A percentile compares a stretch with the other conserved stretches of the same genome.
Evolutionary conservation across 2,797 vertebrate species (phyloP).

Genomic region (Meriones psammophilus): DNA sequence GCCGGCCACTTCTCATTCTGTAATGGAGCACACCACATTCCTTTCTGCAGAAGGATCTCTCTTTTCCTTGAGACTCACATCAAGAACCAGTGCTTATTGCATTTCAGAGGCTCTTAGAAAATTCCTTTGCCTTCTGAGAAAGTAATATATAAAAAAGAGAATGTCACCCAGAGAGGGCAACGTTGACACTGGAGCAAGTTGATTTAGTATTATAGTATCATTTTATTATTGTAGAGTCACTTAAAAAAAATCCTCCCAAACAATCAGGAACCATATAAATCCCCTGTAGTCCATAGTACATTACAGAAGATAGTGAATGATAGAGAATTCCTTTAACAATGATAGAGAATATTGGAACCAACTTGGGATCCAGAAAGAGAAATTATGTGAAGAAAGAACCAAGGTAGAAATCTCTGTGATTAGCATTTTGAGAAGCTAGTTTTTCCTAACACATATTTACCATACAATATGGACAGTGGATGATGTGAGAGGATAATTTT

Average conservation of each 20-base stretch:
- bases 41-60: neutral
- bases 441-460: constrained; percentile 42
- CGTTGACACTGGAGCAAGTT: neutral
- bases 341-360: constrained; percentile 8
- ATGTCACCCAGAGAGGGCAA: constrained; percentile 12
- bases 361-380: constrained; percentile 6
- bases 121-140: constrained; percentile 62
- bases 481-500: constrained; percentile 7
- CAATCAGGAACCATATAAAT: constrained; percentile 51
- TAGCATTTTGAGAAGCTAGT: constrained; percentile 3
- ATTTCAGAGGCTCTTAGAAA: constrained; percentile 54
- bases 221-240: constrained; percentile 61
- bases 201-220: neutral
- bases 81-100: constrained; percentile 43
- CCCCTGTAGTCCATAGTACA: constrained; percentile 20
- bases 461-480: constrained; percentile 41
- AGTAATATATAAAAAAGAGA: constrained; percentile 47
- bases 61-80: constrained; percentile 37
- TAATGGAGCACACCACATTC: constrained; percentile 13
- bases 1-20: constrained; percentile 35
- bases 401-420: constrained; percentile 22
- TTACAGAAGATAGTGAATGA: constrained; percentile 53
- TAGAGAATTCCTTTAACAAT: constrained; percentile 61
- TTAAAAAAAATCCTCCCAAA: constrained; percentile 40
- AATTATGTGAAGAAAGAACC: constrained; percentile 4